Evolutionary conservation across 2,113 vertebrate genomes (phyloP).

Genomic region (Ivindomyrus marchei): DNA sequence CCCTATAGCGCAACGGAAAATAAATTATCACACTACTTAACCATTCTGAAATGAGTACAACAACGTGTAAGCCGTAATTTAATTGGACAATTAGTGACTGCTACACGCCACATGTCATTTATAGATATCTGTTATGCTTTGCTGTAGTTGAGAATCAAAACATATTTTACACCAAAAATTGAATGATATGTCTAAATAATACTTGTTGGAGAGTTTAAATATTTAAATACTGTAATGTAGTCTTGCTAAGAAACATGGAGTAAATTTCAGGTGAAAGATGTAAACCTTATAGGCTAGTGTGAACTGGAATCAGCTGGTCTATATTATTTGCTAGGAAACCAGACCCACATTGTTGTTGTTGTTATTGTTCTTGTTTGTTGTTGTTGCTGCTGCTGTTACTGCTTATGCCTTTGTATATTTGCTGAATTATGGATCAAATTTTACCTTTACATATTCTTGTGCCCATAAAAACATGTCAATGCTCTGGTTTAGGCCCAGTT

Average conservation of each 20-base stretch:
- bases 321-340: background rate
- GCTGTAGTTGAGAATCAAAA: background rate
- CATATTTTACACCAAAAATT: background rate
- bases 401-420: background rate
- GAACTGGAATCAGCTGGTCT: background rate
- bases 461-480: background rate
- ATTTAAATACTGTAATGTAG: background rate
- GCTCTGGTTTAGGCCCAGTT: background rate
- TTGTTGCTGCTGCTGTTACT: background rate
- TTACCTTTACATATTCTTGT: background rate
- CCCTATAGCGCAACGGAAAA: background rate
- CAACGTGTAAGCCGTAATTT: background rate
- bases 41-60: background rate
- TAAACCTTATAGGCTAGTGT: background rate
- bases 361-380: background rate
- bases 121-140: background rate
- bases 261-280: background rate
- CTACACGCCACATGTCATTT: background rate
- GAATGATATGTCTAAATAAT: background rate
- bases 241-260: background rate
- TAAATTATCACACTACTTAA: background rate
- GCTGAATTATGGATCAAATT: background rate
- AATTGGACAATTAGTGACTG: background rate
- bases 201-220: background rate
- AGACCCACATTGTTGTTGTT: background rate